A percentile compares a stretch with the other conserved stretches of the same genome.
These are phyloP conservation scores for Caenorhabditis zanzibari DNA, from an alignment of 2,888 invertebrate genomes.

Conservation along the genomic window DNA sequence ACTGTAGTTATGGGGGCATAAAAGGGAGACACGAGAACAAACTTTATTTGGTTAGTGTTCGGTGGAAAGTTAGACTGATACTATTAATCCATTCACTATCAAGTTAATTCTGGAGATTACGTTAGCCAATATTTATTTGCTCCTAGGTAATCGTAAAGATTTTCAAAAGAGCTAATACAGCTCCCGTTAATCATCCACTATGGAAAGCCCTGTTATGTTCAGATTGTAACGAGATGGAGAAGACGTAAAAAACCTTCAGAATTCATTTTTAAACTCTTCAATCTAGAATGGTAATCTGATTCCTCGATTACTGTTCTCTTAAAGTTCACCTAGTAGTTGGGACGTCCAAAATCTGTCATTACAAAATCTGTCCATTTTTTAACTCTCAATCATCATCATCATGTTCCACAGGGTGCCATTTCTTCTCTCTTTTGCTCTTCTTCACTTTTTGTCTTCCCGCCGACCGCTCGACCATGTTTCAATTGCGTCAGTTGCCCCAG, in stretches of 20 bases:
- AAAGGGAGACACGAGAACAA: conserved; percentile 5
- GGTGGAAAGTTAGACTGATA: conserved; percentile 17
- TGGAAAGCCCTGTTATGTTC: too few species aligned
- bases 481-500: conserved; percentile 62
- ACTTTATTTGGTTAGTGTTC: conserved; percentile 35
- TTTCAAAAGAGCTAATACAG: neutral
- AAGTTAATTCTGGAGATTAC: conserved; percentile 2
- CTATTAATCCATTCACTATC: conserved; percentile 13
- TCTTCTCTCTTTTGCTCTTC: conserved; percentile 32
- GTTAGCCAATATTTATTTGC: conserved; percentile 20
- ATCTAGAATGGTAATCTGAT: too few species aligned
- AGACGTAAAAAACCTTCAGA: too few species aligned
- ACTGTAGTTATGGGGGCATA: conserved; percentile 31
- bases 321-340: neutral
- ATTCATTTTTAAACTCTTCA: too few species aligned
- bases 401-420: conserved; percentile 35
- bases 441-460: conserved; percentile 43
- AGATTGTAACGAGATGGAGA: too few species aligned
- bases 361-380: conserved; percentile 17
- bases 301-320: too few species aligned
- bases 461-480: conserved; percentile 61
- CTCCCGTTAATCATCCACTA: too few species aligned
- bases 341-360: conserved; percentile 7
- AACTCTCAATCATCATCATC: conserved; percentile 35
- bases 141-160: neutral